These are phyloP conservation scores for Cataglyphis altisquamis DNA, from an alignment of 2,888 invertebrate genomes.

Conservation along the genomic window DNA sequence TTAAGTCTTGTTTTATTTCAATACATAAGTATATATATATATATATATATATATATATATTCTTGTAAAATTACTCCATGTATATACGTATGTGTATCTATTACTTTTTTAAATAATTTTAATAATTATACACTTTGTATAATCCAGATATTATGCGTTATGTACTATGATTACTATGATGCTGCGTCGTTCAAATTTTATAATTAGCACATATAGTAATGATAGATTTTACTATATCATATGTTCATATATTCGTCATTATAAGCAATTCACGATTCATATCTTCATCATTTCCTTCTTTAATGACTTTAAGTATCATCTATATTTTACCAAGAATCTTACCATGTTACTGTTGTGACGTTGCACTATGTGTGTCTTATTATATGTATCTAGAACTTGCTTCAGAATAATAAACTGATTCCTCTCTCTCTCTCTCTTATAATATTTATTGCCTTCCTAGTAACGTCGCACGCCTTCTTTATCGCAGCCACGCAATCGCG, in stretches of 20 bases:
- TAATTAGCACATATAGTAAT: slow-evolving; percentile 9
- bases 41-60: not conserved
- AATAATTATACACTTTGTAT: not conserved
- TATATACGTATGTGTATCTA: not conserved
- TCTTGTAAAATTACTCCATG: not conserved
- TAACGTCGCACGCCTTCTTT: slow-evolving; percentile 18
- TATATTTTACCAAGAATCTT: not conserved
- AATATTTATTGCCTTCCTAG: slow-evolving; percentile 28
- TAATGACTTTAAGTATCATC: slow-evolving; percentile 2
- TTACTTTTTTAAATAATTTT: not conserved
- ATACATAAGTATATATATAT: not conserved
- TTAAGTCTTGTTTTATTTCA: not conserved
- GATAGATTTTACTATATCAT: slow-evolving; percentile 1
- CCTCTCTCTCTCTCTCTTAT: not conserved
- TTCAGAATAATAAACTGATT: slow-evolving; percentile 20
- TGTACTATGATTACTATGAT: not conserved
- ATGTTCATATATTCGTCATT: not conserved
- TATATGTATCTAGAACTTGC: slow-evolving; percentile 3
- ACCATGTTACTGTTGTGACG: not conserved
- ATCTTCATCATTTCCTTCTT: not conserved
- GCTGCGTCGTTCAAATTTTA: not conserved
- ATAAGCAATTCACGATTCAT: slow-evolving; percentile 22
- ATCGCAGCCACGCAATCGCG: slow-evolving; percentile 37
- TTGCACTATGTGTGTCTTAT: not conserved
- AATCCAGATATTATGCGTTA: not conserved